phyloP scores from a whole-genome alignment of 2,797 vertebrate genomes.

The Pipistrellus kuhlii region DNA sequence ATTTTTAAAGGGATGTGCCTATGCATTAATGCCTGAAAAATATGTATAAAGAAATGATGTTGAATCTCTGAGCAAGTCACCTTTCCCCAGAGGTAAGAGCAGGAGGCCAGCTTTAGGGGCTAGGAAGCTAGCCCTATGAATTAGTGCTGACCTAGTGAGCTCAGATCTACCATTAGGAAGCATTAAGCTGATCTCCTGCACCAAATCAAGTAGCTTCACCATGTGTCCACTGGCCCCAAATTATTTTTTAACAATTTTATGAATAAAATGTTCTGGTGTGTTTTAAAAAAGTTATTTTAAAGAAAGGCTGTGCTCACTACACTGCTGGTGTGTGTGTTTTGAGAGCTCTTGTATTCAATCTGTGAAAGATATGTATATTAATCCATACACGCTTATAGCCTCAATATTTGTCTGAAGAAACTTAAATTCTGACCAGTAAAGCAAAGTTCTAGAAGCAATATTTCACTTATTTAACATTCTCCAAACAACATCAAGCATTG shows the following conservation, averaged over 20 bases:
- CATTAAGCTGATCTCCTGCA: constrained; percentile 58
- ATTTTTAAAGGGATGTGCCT: constrained; percentile 85
- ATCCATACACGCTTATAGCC: constrained; percentile 85
- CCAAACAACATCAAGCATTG: constrained; percentile 85
- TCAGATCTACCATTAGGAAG: constrained; percentile 51
- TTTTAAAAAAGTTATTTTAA: constrained; percentile 56
- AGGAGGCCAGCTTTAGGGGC: constrained; percentile 39
- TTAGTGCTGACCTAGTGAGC: neutral
- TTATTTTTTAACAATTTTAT: constrained; percentile 69
- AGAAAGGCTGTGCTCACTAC: constrained; percentile 82
- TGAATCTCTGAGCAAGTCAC: constrained; percentile 67
- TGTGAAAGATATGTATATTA: constrained; percentile 89
- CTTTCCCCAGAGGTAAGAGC: constrained; percentile 64
- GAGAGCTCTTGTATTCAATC: constrained; percentile 86
- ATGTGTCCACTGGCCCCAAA: constrained; percentile 69
- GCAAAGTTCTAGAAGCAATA: constrained; percentile 90
- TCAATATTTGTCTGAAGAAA: constrained; percentile 83
- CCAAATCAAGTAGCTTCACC: constrained; percentile 73
- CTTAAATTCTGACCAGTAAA: constrained; percentile 84
- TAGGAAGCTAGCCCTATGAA: neutral
- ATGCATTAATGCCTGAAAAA: constrained; percentile 83
- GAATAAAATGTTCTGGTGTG: constrained; percentile 54
- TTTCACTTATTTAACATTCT: constrained; percentile 90
- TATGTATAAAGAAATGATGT: constrained; percentile 73
- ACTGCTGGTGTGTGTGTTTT: constrained; percentile 83